These are phyloP conservation scores for Oreohelix idahoensis DNA, from an alignment of 1,140 invertebrate genomes.

Conservation along the genomic window DNA sequence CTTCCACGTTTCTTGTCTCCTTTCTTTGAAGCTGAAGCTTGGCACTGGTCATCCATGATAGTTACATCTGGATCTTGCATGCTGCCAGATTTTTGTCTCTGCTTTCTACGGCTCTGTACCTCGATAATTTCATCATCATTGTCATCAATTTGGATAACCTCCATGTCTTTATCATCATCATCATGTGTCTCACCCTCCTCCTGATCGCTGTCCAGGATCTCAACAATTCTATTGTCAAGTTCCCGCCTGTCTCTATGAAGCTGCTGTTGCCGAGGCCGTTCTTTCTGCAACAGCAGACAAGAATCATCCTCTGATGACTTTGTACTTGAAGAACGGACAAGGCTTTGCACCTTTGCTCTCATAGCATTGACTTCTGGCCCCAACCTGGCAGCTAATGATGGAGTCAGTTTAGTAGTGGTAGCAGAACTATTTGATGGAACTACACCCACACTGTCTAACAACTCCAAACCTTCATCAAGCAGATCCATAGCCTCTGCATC, in stretches of 20 bases:
- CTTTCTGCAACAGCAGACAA: background rate
- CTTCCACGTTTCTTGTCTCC: constrained; percentile 47
- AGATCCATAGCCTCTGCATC: constrained; percentile 9
- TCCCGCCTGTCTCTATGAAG: background rate
- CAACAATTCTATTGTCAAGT: constrained; percentile 31
- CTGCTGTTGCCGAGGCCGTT: background rate
- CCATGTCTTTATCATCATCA: constrained; percentile 3
- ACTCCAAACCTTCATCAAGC: constrained; percentile 35
- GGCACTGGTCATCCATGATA: constrained; percentile 35
- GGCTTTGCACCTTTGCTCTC: constrained; percentile 27
- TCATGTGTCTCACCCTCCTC: constrained; percentile 26
- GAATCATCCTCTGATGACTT: background rate
- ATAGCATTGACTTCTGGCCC: constrained; percentile 32
- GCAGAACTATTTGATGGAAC: background rate
- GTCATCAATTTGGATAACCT: constrained; percentile 45
- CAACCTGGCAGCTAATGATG: constrained; percentile 33
- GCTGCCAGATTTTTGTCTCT: constrained; percentile 43
- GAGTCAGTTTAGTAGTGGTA: background rate
- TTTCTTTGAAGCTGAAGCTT: background rate
- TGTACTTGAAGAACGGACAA: background rate
- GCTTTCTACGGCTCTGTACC: constrained; percentile 17
- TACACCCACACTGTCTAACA: constrained; percentile 28
- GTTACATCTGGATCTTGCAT: constrained; percentile 14
- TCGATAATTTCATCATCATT: constrained; percentile 34
- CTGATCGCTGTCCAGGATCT: constrained; percentile 39